Percentiles rank a stretch among this genome's conserved stretches.
phyloP scores from a whole-genome alignment of 2,113 vertebrate genomes.

The Cepphus grylle region DNA sequence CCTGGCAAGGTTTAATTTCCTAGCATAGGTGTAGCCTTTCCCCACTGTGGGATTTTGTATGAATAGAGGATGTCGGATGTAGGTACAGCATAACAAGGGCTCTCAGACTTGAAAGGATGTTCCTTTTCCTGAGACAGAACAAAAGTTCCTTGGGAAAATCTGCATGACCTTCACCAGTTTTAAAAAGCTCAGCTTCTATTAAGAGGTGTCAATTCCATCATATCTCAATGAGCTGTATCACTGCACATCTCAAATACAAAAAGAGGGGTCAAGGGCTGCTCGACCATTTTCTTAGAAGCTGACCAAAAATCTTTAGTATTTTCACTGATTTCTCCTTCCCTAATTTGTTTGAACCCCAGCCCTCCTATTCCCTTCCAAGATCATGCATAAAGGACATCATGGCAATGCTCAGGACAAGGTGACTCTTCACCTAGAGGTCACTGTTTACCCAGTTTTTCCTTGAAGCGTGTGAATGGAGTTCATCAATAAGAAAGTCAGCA shows the following conservation, averaged over 20 bases:
- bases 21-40: not conserved
- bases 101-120: not conserved
- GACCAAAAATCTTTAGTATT: not conserved
- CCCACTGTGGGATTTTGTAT: not conserved
- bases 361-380: not conserved
- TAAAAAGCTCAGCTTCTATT: not conserved
- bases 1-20: not conserved
- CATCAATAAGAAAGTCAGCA: not conserved
- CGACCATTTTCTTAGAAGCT: not conserved
- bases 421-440: not conserved
- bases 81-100: not conserved
- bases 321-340: not conserved
- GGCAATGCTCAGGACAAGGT: not conserved
- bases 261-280: not conserved
- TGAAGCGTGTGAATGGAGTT: not conserved
- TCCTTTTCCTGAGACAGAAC: not conserved
- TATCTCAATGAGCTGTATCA: not conserved
- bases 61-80: not conserved
- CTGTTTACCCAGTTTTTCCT: not conserved
- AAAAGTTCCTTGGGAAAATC: not conserved
- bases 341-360: not conserved
- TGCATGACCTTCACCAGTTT: not conserved
- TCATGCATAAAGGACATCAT: accelerated
- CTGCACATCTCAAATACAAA: not conserved
- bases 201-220: not conserved